Base-by-base conservation (phyloP, 1,140 invertebrate genomes). In the Zelostemma sp. region DNA sequence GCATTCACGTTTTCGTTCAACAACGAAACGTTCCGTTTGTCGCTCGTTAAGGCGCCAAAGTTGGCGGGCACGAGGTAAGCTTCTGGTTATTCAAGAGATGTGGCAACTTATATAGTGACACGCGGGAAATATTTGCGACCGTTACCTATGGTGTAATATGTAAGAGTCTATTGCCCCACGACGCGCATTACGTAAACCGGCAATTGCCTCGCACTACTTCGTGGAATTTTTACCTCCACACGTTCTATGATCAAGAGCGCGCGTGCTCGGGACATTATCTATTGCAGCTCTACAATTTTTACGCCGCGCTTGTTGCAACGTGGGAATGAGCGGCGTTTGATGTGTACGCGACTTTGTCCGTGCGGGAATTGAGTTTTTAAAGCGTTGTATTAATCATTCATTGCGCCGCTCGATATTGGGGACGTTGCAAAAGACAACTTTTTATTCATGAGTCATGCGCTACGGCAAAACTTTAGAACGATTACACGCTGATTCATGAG, bases 111-210 rank as follows among this genome's bases (percentile, higher is more conserved):
- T n/a, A n/a, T 41, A 61, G 69, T 67, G 69, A 72, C 69, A 72
- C 69, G 69, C 59, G 60, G 69, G 53, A 72, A 72, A 64, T 58
- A 59, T 61, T 72, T 45, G 64, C 64, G 64, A 67, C 63, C 69
- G 64, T 72, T 72, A 72, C 69, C 63, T 64, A 68, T 67, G 69
- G 59, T 72, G 65, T 63, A 67, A 72, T 48, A 64, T 59, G 68
- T 66, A 71, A 71, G 68, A 65, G 63, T 63, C 38, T 71, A 61
- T 67, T 72, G 64, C 63, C 53, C 63, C 69, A 72, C 64, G 60
- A 40, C 35, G 48, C 31, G 21, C 41, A 43, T 72, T 72, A 56
- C 64, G 41, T 72, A 72, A 72, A 28, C 6, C 33, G 33, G 40
- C 63, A 54, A 70, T 72, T 61, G 64, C 63, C 54, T 56, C 69